Evolutionary conservation across 2,888 invertebrate species (phyloP), one percentile per base, ranked within the genome.

Genomic region (Pandemis heparana): DNA sequence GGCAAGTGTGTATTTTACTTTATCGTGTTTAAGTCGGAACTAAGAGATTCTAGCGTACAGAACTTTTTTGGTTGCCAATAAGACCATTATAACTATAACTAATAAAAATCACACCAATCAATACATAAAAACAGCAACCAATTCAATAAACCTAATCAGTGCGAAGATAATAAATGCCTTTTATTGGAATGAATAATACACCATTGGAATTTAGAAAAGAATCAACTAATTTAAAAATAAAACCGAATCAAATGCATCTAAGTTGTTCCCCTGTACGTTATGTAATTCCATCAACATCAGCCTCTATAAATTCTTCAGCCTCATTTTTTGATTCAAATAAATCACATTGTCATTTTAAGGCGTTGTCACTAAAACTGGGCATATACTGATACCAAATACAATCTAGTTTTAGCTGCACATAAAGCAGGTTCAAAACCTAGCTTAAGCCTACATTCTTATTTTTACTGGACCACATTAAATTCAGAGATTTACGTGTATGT

Each of bases 91-190:
- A 53, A 43, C 18, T 59, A 18, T 18, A 53, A 43, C 18, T n/a
- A 32, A 12, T 38, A 65, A 68, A 64, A 74, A 60, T 60, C 64
- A 69, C 61, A 61, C 61, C 39, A 61, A 70, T 51, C 18, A 64
- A 68, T 63, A 60, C 60, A 73, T 53, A 56, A 66, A 72, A 53
- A n/a, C 38, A 68, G 14, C 64, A 65, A 69, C 32, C 60, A 74
- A 74, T 53, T 38, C 41, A 61, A 74, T 74, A 70, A 70, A 60
- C 65, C 70, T 74, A 74, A 70, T 74, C 70, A 74, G 74, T 74
- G 74, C 74, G 70, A 70, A 67, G 51, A n/a, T 69, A 69, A 73
- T 73, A 74, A 74, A 74, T 70, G 69, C 69, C 74, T 70, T 73
- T 73, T 53, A 70, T 43, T 60, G 74, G 74, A 74, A 74, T 74